Evolutionary conservation across 1,140 invertebrate species (phyloP).

Genomic region (Aphaenogaster floridana): DNA sequence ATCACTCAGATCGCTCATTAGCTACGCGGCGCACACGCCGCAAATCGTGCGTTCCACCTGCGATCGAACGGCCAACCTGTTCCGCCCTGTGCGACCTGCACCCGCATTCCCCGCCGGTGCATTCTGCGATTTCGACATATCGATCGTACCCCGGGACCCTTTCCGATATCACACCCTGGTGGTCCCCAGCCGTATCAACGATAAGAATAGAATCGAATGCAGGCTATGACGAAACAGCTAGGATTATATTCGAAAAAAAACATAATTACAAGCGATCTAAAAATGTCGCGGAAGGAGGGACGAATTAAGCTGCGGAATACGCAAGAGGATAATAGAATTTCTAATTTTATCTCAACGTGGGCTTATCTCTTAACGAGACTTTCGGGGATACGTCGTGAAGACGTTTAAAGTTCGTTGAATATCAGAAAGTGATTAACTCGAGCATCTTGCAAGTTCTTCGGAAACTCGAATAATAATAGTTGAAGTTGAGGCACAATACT

Average conservation of each 20-base stretch:
- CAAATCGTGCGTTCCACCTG: constrained; percentile 37
- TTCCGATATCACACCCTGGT: not conserved
- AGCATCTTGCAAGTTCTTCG: not conserved
- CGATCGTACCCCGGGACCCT: not conserved
- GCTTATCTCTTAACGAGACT: not conserved
- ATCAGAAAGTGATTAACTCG: not conserved
- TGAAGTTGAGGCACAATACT: not conserved
- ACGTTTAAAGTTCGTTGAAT: not conserved
- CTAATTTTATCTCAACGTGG: not conserved
- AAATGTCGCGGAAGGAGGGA: not conserved
- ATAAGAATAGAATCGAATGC: constrained; percentile 33
- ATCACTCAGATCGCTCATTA: constrained; percentile 26
- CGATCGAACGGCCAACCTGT: constrained; percentile 27
- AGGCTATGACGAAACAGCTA: not conserved
- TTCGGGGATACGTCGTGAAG: not conserved
- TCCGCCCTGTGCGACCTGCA: not conserved
- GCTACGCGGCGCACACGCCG: constrained; percentile 8
- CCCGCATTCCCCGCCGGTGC: constrained; percentile 24
- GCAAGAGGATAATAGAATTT: not conserved
- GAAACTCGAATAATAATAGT: not conserved
- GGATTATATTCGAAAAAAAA: not conserved
- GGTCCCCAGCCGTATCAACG: not conserved
- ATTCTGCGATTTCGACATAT: constrained; percentile 44
- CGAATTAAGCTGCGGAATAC: not conserved
- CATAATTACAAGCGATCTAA: not conserved